phyloP scores from a whole-genome alignment of 2,797 vertebrate genomes.

The Anas flavirostris region DNA sequence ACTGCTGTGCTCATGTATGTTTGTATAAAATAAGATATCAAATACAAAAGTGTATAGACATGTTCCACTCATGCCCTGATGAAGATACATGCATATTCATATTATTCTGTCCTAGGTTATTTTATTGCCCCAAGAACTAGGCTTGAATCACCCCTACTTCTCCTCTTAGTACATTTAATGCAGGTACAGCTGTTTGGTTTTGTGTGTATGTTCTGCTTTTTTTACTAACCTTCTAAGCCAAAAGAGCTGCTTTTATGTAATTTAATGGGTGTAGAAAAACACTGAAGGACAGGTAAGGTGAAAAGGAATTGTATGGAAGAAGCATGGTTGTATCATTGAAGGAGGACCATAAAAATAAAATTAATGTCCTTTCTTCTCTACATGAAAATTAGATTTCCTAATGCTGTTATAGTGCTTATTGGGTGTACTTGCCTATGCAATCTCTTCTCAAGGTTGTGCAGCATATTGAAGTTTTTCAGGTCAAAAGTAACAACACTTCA shows the following conservation, averaged over 20 bases:
- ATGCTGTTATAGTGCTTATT: background rate
- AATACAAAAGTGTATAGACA: background rate
- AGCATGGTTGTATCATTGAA: background rate
- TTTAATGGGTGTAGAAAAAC: background rate
- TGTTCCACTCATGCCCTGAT: background rate
- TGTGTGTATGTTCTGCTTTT: too few relatives aligned
- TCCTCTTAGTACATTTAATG: background rate
- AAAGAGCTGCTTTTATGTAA: background rate
- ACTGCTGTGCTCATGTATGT: background rate
- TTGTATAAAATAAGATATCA: background rate
- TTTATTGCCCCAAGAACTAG: background rate
- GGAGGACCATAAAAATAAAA: slow-evolving; percentile 14
- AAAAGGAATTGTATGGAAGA: background rate
- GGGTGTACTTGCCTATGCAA: background rate
- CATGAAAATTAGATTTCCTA: slow-evolving; percentile 6
- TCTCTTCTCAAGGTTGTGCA: slow-evolving; percentile 16
- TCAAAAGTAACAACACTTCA: background rate
- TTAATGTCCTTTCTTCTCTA: background rate
- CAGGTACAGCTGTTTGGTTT: background rate
- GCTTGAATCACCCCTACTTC: background rate
- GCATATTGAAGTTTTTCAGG: background rate
- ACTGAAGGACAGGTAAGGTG: background rate
- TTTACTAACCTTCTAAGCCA: background rate
- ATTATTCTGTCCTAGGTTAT: background rate
- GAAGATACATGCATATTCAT: background rate